These are phyloP conservation scores for Spondyliosoma cantharus DNA, from an alignment of 2,797 vertebrate genomes.

Conservation along the genomic window DNA sequence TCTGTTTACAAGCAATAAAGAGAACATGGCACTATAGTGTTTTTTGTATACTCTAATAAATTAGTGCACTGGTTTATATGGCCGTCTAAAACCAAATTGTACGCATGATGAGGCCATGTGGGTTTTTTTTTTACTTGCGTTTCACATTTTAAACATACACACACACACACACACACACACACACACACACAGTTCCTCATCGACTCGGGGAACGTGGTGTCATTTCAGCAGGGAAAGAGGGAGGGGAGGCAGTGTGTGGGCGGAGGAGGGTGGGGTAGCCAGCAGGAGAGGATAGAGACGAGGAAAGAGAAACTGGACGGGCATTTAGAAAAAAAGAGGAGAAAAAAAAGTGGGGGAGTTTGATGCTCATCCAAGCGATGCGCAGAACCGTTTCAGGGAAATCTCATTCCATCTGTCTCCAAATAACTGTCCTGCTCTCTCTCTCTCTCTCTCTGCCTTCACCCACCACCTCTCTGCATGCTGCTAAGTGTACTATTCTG, in stretches of 20 bases:
- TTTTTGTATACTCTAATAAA: slow-evolving; percentile 10
- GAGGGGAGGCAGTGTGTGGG: rapidly evolving
- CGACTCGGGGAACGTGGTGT: slow-evolving; percentile 31
- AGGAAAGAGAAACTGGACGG: slow-evolving; percentile 9
- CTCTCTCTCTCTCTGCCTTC: slow-evolving; percentile 15
- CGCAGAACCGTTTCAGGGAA: slow-evolving; percentile 61
- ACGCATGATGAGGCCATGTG: neutral
- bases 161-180: neutral
- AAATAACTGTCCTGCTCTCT: slow-evolving; percentile 29
- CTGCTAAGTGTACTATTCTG: slow-evolving; percentile 42
- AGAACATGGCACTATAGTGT: neutral
- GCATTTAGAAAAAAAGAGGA: slow-evolving; percentile 24
- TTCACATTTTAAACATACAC: neutral
- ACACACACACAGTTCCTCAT: neutral
- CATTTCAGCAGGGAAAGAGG: slow-evolving; percentile 39
- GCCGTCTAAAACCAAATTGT: neutral
- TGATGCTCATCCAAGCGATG: slow-evolving; percentile 25
- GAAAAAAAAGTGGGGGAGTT: neutral
- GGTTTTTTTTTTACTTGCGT: neutral
- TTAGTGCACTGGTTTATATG: neutral
- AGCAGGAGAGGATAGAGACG: neutral
- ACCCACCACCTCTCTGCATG: slow-evolving; percentile 35
- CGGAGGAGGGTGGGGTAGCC: neutral
- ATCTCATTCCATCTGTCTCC: slow-evolving; percentile 62
- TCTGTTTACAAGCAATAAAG: slow-evolving; percentile 11